Conservation (phyloP, 2,113 vertebrate species). For the Peromyscus maniculatus region DNA sequence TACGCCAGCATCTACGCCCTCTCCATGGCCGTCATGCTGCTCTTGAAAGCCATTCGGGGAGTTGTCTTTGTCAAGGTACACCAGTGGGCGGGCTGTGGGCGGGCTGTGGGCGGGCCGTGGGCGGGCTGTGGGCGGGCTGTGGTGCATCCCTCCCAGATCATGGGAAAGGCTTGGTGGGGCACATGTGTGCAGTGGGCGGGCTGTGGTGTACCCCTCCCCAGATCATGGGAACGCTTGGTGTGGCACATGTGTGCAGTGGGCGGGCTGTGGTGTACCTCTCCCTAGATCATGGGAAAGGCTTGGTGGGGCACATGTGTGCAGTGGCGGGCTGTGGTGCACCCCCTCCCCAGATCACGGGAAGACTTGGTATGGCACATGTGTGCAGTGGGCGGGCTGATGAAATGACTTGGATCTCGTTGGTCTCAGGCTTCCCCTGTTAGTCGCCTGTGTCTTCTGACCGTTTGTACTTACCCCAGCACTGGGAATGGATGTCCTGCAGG, state of each 20-base stretch:
- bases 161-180: too few relatives aligned
- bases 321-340: background rate
- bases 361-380: background rate
- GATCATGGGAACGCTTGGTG: fast-evolving
- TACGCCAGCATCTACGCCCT: conserved; percentile 93
- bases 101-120: background rate
- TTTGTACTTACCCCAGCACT: background rate
- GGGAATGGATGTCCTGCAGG: background rate
- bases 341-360: background rate
- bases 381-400: background rate
- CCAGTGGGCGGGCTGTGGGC: background rate
- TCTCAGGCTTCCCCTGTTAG: background rate
- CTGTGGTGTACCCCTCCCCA: background rate
- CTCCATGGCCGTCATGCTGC: conserved; percentile 95
- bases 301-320: too few relatives aligned
- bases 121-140: too few relatives aligned
- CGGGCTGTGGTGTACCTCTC: too few relatives aligned
- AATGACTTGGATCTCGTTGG: background rate
- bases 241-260: background rate
- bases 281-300: too few relatives aligned
- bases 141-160: too few relatives aligned
- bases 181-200: too few relatives aligned
- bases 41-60: conserved; percentile 93
- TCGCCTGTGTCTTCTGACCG: background rate
- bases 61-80: conserved; percentile 95